Evolutionary conservation across 2,888 invertebrate genomes (phyloP).

Genomic region (Cloeon dipterum): DNA sequence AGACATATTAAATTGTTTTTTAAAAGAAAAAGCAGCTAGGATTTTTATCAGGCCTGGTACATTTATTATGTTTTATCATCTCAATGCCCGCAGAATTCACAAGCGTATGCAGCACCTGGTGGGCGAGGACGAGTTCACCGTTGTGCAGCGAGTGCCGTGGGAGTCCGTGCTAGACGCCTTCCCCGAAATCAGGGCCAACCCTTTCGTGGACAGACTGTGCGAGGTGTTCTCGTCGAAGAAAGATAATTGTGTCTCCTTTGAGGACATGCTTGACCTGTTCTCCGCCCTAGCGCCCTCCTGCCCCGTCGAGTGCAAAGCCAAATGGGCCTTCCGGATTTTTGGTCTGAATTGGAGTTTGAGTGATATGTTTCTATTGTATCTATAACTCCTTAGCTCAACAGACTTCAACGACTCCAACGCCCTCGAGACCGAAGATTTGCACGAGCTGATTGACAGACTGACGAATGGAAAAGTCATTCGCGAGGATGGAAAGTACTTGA

Average conservation of each 20-base stretch:
- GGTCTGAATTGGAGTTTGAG: constrained; percentile 28
- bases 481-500: constrained; percentile 17
- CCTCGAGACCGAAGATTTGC: constrained; percentile 29
- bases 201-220: constrained; percentile 46
- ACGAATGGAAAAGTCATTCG: constrained; percentile 16
- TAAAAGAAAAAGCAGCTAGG: too few species aligned
- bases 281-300: constrained; percentile 52
- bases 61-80: too few species aligned
- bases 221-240: constrained; percentile 47
- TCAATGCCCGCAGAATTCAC: too few species aligned
- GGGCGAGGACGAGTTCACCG: too few species aligned
- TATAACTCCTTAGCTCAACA: too few species aligned
- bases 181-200: too few species aligned
- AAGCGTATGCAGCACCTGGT: too few species aligned
- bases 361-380: too few species aligned
- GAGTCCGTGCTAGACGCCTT: too few species aligned
- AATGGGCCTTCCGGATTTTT: constrained; percentile 55
- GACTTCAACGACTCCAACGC: constrained; percentile 38
- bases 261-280: constrained; percentile 53
- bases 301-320: constrained; percentile 43
- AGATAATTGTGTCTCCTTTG: constrained; percentile 45
- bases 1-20: too few species aligned
- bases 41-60: too few species aligned
- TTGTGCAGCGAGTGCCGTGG: too few species aligned
- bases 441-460: constrained; percentile 26